Base-by-base conservation (phyloP, 2,888 invertebrate species). In the Xanthorhoe designata region DNA sequence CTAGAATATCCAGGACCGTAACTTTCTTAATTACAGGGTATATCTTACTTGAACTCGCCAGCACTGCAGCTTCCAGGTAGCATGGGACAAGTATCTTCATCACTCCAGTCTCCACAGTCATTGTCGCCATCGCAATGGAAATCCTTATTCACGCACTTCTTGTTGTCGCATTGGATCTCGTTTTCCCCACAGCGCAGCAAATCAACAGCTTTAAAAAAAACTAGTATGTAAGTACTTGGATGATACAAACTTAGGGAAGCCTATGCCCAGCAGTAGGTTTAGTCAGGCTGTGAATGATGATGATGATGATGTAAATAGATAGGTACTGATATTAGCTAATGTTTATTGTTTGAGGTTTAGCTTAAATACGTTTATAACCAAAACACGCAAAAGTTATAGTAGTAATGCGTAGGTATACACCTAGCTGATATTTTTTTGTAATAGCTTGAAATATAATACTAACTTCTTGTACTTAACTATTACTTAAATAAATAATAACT, bases 91-190 rank as follows among this genome's bases (percentile, higher is more conserved):
- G 96, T 95, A 78, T 96, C 96, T 81, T 98, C 98, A 78, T 98
- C 98, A 61, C 97, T 97, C 96, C 97, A 97, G 81, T 98, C 98
- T 0, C 96, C 97, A 78, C 98, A 98, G 81, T 98, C 97, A 79
- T 97, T 96, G 79, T 97, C 97, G 0, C 97, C 96, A 75, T 98
- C 98, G 81, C 98, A 98, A 69, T 96, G 95, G 81, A 96, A 97
- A 66, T 96, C 95, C 75, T 94, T 94, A 47, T 96, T 94, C 53
- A 98, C 95, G 83, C 98, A 98, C 63, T 96, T 94, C 32, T 94
- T 94, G 79, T 95, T 96, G 65, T 94, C 90, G 79, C 97, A 97
- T 83, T 96, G 96, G 72, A 97, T 96, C 80, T 97, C 96, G 8
- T 95, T 95, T 67, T 96, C 96, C 13, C 95, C 95, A 79, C 97